Conservation (phyloP, 2,113 vertebrate genomes). For the Fregata magnificens region DNA sequence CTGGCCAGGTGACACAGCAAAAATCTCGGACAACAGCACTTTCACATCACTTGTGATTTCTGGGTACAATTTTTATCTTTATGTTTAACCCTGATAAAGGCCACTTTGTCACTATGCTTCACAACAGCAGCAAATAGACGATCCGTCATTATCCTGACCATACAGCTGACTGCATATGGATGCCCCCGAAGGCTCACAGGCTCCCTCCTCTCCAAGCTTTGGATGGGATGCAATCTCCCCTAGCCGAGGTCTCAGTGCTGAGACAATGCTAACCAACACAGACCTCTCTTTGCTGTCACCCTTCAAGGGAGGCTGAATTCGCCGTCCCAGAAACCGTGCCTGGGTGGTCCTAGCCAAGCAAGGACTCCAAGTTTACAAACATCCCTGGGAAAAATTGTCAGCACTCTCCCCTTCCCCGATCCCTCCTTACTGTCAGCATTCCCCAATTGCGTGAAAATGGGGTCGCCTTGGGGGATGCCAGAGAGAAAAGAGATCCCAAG, state of each 20-base stretch:
- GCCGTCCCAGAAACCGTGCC: not conserved
- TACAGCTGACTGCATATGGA: not conserved
- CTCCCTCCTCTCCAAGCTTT: not conserved
- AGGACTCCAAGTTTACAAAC: not conserved
- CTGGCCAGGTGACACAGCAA: not conserved
- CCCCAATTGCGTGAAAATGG: fast-evolving
- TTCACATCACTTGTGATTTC: not conserved
- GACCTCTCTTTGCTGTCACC: not conserved
- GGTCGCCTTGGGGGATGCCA: not conserved
- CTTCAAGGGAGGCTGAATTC: not conserved
- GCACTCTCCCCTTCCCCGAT: fast-evolving
- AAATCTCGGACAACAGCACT: not conserved
- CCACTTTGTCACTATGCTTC: not conserved
- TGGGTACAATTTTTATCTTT: not conserved
- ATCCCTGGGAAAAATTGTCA: not conserved
- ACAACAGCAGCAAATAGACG: not conserved
- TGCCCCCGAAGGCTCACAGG: fast-evolving
- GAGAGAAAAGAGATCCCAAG: not conserved
- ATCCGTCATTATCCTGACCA: not conserved
- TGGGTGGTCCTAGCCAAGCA: not conserved
- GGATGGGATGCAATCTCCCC: not conserved
- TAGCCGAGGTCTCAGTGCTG: not conserved
- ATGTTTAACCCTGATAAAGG: not conserved
- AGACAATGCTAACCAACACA: not conserved
- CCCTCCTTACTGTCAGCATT: not conserved